Percentiles rank a stretch among this genome's conserved stretches.
Conservation (phyloP, 2,113 vertebrate genomes). For the Pterocles gutturalis region DNA sequence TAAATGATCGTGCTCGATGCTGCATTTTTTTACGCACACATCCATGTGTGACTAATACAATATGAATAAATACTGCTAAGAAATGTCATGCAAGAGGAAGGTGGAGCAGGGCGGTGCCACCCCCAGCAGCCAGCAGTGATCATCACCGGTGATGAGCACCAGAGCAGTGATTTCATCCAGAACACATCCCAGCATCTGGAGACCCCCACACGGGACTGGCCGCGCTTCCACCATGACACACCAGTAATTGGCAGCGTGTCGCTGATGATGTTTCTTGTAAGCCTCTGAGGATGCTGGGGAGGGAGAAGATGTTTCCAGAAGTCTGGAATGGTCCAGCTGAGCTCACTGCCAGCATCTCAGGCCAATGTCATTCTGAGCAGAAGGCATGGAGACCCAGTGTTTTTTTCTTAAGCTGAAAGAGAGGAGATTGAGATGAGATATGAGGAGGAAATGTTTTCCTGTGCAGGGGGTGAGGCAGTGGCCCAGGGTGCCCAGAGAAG, state of each 20-base stretch:
- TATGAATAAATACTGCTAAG: neutral
- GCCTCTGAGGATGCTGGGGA: neutral
- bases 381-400: accelerated
- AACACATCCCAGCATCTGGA: accelerated
- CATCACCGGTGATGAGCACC: neutral
- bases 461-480: no score
- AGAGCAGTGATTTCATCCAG: neutral
- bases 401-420: neutral
- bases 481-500: no score
- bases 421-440: no score
- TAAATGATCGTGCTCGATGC: neutral
- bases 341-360: neutral
- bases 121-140: neutral
- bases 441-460: no score
- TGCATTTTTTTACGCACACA: neutral
- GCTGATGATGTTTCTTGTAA: neutral
- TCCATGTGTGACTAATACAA: neutral
- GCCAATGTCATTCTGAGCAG: neutral
- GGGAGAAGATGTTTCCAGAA: neutral
- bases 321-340: neutral
- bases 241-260: accelerated
- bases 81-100: neutral
- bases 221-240: neutral
- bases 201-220: accelerated
- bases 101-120: neutral